Percentiles rank a stretch among this genome's conserved stretches.
phyloP scores from a whole-genome alignment of 2,888 invertebrate genomes.

The Rhingia rostrata region DNA sequence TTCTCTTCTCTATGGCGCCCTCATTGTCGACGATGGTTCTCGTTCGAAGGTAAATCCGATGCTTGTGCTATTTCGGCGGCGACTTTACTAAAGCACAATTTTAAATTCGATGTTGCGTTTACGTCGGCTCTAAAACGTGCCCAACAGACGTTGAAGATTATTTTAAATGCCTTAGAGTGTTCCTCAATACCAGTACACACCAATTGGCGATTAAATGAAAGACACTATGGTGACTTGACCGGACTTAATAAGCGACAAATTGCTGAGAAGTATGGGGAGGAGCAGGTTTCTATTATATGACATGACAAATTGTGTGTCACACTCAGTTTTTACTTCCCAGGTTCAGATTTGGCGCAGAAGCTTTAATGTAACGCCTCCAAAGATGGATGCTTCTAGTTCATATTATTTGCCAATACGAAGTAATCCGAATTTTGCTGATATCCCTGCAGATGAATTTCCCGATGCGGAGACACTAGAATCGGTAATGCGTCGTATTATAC shows the following conservation, averaged over 20 bases:
- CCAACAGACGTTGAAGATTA: slow-evolving; percentile 88
- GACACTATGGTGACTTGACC: slow-evolving; percentile 94
- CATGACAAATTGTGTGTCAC: slow-evolving; percentile 3
- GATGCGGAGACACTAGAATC: slow-evolving; percentile 92
- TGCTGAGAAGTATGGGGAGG: slow-evolving; percentile 92
- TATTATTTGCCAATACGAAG: slow-evolving; percentile 90
- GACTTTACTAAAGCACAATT: slow-evolving; percentile 87
- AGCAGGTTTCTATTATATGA: slow-evolving; percentile 84
- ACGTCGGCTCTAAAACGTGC: slow-evolving; percentile 92
- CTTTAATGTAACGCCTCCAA: slow-evolving; percentile 91
- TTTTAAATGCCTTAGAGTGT: slow-evolving; percentile 88
- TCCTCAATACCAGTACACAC: slow-evolving; percentile 87
- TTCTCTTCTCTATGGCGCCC: slow-evolving; percentile 22
- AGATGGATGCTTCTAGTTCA: slow-evolving; percentile 89
- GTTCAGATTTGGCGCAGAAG: slow-evolving; percentile 94
- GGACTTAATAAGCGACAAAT: slow-evolving; percentile 93
- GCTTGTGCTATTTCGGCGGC: slow-evolving; percentile 85
- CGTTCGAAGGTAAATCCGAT: slow-evolving; percentile 78
- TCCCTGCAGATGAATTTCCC: slow-evolving; percentile 90
- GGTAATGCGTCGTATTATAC: slow-evolving; percentile 91
- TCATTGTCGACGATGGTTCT: slow-evolving; percentile 22
- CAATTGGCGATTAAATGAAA: slow-evolving; percentile 93
- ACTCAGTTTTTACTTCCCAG: slow-evolving; percentile 79
- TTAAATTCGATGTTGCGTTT: slow-evolving; percentile 90
- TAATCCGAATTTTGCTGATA: slow-evolving; percentile 88